Evolutionary conservation across 2,797 vertebrate species (phyloP).

Genomic region (Chelon labrosus): DNA sequence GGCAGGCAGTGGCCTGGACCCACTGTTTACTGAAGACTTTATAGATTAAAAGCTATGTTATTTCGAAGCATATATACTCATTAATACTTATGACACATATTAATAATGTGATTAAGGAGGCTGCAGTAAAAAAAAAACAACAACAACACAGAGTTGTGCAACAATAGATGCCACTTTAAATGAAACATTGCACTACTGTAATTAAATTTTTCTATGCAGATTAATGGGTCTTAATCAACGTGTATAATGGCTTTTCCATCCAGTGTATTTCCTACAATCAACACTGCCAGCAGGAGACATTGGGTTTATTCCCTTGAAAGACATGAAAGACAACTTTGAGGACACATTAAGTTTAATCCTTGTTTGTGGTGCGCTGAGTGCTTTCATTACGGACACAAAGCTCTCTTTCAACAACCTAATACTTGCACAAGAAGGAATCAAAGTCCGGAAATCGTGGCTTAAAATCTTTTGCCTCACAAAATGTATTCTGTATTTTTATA

Average conservation of each 20-base stretch:
- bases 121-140: slow-evolving; percentile 8
- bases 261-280: not conserved
- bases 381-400: slow-evolving; percentile 18
- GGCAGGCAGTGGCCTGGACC: slow-evolving; percentile 6
- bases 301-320: not conserved
- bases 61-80: not conserved
- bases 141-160: not conserved
- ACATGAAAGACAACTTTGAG: slow-evolving; percentile 5
- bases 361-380: not conserved
- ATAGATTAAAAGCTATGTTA: not conserved
- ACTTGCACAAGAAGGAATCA: slow-evolving; percentile 7
- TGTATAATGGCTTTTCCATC: not conserved
- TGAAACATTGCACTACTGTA: slow-evolving; percentile 17
- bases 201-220: slow-evolving; percentile 24
- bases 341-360: slow-evolving; percentile 1
- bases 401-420: slow-evolving; percentile 22
- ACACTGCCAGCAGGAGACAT: not conserved
- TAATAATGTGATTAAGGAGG: not conserved
- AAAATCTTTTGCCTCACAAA: slow-evolving; percentile 4
- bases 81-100: slow-evolving; percentile 9
- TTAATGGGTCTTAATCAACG: too few species aligned
- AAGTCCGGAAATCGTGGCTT: slow-evolving; percentile 1
- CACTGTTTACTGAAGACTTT: slow-evolving; percentile 2
- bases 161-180: slow-evolving; percentile 3
- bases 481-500: slow-evolving; percentile 28